phyloP scores from a whole-genome alignment of 1,140 invertebrate species.

The Drosophila setifemur region DNA sequence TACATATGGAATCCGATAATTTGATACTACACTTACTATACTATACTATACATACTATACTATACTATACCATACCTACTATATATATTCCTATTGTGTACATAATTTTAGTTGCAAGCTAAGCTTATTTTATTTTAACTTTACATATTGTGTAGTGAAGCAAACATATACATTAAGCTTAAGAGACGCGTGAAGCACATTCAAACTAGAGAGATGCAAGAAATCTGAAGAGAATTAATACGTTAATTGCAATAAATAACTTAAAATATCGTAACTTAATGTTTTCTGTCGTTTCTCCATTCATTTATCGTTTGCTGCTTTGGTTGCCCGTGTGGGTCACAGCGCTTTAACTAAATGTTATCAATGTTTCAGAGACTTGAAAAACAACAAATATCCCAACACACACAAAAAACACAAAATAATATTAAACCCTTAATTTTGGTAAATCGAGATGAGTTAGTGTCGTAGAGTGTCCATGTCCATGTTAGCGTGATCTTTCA shows the following conservation, averaged over 20 bases:
- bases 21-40: slow-evolving; percentile 15
- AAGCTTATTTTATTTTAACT: slow-evolving; percentile 47
- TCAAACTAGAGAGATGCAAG: slow-evolving; percentile 32
- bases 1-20: slow-evolving; percentile 35
- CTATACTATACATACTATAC: slow-evolving; percentile 9
- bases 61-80: no score
- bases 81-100: slow-evolving; percentile 37
- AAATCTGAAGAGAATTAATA: slow-evolving; percentile 29
- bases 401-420: slow-evolving; percentile 11
- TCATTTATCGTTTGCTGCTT: slow-evolving; percentile 47
- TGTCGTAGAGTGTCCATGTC: slow-evolving; percentile 26
- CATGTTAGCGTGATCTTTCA: slow-evolving; percentile 34
- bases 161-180: slow-evolving; percentile 51
- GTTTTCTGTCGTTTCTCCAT: slow-evolving; percentile 47
- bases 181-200: slow-evolving; percentile 49
- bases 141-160: slow-evolving; percentile 11
- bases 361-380: slow-evolving; percentile 35
- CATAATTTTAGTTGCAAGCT: slow-evolving; percentile 62
- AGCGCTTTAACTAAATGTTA: slow-evolving; percentile 45
- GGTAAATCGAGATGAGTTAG: slow-evolving; percentile 18
- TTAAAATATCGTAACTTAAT: slow-evolving; percentile 34
- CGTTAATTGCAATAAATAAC: slow-evolving; percentile 49
- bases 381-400: background rate
- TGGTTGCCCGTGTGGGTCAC: slow-evolving; percentile 19
- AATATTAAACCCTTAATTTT: background rate